Base-by-base conservation (phyloP, 92 coral and sea anemone species). In the Parazoanthus atlanticus region DNA sequence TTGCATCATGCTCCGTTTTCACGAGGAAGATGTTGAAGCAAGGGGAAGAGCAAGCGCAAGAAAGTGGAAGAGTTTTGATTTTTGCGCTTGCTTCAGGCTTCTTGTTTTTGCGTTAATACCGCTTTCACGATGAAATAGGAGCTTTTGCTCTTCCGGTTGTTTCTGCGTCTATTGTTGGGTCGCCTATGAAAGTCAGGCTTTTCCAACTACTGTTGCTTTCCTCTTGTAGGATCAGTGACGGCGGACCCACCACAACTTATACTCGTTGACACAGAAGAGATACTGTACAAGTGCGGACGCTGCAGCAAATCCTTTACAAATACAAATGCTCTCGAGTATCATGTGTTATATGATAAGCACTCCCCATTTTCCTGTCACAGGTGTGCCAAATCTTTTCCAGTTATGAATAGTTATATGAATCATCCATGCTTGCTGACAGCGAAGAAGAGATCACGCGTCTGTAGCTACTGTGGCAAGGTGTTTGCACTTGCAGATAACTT, bases 341-440 rank as follows among this genome's bases (percentile, higher is more conserved):
- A 76, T 33, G 5, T 76, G 56, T 13, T 76, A 9, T n/a, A 76
- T 76, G 80, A 76, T 40, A 76, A 40, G 46, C 80, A 76, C 80
- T 17, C 80, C n/a, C 31, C 56, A 0, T 34, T 76, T 76, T 34
- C 80, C 6, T 76, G 80, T 25, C 26, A 34, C 29, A 38, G 38
- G 28, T 76, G 80, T 38, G 26, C 17, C 29, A 46, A 76, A 76
- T 11, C 12, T 8, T 76, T 38, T 76, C 52, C 31, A 36, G 56
- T 34, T 34, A 26, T 76, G 26, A 36, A 21, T 25, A 76, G 13
- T 76, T 76, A 76, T 12, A 40, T 76, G 80, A 76, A 76, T 6
- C 80, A 76, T 40, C 21, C 52, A 3, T 76, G 80, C 17, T 76
- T 76, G 25, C 32, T 34, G 16, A 28, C 33, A 41, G 16, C 58